Evolutionary conservation across 2,113 vertebrate species (phyloP), one percentile per base, ranked within the genome.

Genomic region (Amphilophus citrinellus): DNA sequence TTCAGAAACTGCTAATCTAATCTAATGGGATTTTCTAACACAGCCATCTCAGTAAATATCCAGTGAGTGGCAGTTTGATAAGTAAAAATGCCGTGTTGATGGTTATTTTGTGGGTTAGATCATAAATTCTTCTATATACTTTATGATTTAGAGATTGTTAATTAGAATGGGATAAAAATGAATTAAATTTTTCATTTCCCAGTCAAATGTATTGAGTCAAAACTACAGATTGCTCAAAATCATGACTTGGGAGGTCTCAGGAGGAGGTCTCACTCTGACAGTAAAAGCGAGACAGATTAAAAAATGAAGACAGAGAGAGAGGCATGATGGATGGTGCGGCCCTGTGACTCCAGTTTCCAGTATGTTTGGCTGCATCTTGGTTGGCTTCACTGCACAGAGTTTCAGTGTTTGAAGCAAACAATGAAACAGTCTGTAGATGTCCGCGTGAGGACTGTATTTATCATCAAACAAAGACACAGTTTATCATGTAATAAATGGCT

Each of bases 321-420:
- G 47, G 15, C 47, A 35, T 56, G 47, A 73, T 9, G 13, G 68
- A 73, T 56, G 47, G 27, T 11, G 47, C 18, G 11, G 57, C 11
- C 58, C 39, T 63, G 20, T 77, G 62, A 75, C 81, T 58, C 47
- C 1, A 0, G 44, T 61, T 77, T 81, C 53, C 90, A 68, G 84
- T 4, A 78, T 68, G 30, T 58, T 47, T 20, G 10, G 22, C 13
- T 3, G 53, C 37, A 20, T 80, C 22, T 65, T 39, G 5, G 17
- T 17, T 20, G 2, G 71, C 50, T 79, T 66, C 39, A 24, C 32
- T 3, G 10, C 75, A 92, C 89, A 93, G 75, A 53, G 82, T 87
- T 73, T 77, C 91, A 94, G 90, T 95, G 94, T 95, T 93, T 57
- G 61, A 44, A 3, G 73, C 22, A 0, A 89, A 93, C 95, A 95